These are phyloP conservation scores for Syngnathoides biaculeatus DNA, from an alignment of 2,113 vertebrate species.

Conservation along the genomic window DNA sequence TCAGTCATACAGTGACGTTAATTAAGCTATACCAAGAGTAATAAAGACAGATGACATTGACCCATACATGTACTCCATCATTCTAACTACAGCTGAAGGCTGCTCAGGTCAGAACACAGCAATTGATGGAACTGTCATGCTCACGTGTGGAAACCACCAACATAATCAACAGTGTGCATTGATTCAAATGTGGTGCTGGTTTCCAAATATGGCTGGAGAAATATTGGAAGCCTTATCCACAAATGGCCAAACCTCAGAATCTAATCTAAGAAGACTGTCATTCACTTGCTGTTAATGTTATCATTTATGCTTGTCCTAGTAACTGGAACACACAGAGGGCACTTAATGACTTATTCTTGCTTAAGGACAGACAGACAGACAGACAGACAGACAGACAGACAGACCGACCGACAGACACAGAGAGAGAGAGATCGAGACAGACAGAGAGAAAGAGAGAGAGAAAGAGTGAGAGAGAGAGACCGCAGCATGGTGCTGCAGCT, in stretches of 20 bases:
- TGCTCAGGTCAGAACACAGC: slow-evolving; percentile 66
- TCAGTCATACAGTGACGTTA: slow-evolving; percentile 64
- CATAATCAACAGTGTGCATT: slow-evolving; percentile 50
- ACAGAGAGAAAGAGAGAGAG: too few species aligned
- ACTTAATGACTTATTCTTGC: slow-evolving; percentile 49
- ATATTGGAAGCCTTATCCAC: slow-evolving; percentile 44
- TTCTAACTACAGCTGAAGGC: slow-evolving; percentile 58
- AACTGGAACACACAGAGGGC: slow-evolving; percentile 34
- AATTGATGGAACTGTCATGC: slow-evolving; percentile 70
- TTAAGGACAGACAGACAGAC: too few species aligned
- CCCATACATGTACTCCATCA: slow-evolving; percentile 38
- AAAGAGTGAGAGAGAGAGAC: too few species aligned
- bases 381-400: too few species aligned
- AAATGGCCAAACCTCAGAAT: slow-evolving; percentile 35
- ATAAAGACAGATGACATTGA: slow-evolving; percentile 70
- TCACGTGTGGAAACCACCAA: slow-evolving; percentile 42
- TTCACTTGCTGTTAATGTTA: slow-evolving; percentile 57
- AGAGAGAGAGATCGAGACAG: too few species aligned
- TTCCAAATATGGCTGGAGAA: slow-evolving; percentile 44
- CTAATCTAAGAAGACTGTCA: slow-evolving; percentile 52
- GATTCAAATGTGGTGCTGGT: slow-evolving; percentile 30
- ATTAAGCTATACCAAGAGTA: slow-evolving; percentile 68
- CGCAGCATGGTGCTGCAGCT: too few species aligned
- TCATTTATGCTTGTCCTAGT: slow-evolving; percentile 51
- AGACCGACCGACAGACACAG: too few species aligned